These are phyloP conservation scores for Lampris megalopsis DNA, from an alignment of 2,113 vertebrate species.

Conservation along the genomic window DNA sequence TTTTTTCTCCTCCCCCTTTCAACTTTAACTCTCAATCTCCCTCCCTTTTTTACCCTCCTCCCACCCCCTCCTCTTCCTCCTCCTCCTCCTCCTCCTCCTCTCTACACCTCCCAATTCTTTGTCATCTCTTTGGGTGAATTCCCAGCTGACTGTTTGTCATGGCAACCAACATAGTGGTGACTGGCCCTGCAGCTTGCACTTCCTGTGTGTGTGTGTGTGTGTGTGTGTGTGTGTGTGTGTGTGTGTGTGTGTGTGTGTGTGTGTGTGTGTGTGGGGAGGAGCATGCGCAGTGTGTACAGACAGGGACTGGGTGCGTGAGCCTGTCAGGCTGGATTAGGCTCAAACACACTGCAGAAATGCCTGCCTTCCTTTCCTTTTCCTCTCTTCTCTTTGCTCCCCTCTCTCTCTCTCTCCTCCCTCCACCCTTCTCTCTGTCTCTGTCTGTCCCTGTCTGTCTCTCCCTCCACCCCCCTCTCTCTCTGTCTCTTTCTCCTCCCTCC, in stretches of 20 bases:
- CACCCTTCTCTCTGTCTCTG: too few species aligned
- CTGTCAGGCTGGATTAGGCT: conserved; percentile 83
- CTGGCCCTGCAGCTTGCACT: conserved; percentile 81
- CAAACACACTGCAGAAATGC: conserved; percentile 78
- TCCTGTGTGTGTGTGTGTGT: conserved; percentile 74
- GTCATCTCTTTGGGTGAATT: conserved; percentile 84
- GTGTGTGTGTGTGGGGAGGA: neutral
- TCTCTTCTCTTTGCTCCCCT: conserved; percentile 6
- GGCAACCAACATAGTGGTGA: conserved; percentile 83
- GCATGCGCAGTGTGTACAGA: conserved; percentile 28
- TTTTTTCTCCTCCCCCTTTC: neutral
- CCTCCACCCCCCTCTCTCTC: neutral
- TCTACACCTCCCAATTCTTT: conserved; percentile 65
- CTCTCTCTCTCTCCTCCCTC: conserved; percentile 3
- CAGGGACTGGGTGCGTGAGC: conserved; percentile 76
- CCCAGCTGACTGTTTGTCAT: conserved; percentile 87
- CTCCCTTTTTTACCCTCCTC: conserved; percentile 32
- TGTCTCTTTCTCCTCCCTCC: neutral
- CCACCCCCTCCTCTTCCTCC: conserved; percentile 18
- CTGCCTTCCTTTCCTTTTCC: conserved; percentile 21
- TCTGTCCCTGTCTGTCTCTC: conserved; percentile 7
- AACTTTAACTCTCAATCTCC: conserved; percentile 36
- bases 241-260: conserved; percentile 34
- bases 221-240: conserved; percentile 38
- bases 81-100: conserved; percentile 9